Base-by-base conservation (phyloP, 2,113 vertebrate genomes). In the Phycodurus eques region DNA sequence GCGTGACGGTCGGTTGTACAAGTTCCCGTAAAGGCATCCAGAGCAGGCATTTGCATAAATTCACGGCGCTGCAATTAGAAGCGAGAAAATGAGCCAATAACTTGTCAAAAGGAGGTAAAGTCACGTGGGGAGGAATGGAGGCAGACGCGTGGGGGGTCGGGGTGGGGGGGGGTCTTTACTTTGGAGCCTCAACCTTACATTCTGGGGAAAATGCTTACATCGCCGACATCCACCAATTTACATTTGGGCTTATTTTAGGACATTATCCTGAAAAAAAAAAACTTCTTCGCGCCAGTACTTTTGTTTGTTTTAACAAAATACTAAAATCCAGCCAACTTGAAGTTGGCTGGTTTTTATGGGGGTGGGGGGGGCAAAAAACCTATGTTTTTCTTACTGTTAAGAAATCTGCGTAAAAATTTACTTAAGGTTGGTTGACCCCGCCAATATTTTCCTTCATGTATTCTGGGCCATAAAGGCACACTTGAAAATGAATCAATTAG, bases 21-120 rank as follows among this genome's bases (percentile, higher is more conserved):
- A 70, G 74, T 86, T 85, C 80, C 81, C 76, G 79, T 88, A 86
- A 81, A 88, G 88, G 74, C 74, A 82, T 80, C 89, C 82, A 72
- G 64, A 85, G 76, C 85, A 81, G 75, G 85, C 85, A 91, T 93
- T 92, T 89, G 86, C 88, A 93, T 92, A 80, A 80, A 89, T 92
- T 90, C 88, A 87, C 73, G 53, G 43, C 7, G 72, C 42, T 43
- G 78, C 85, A 91, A 90, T 91, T 91, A 90, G 76, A 59, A 85
- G 78, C 84, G 74, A 67, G 67, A 49, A 81, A 72, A 77, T 73
- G 80, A 85, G 89, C 80, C 77, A 75, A 54, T 44, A 42, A 39
- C 60, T 62, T 62, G 33, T 62, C 60, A 39, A 62, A 57, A 33
- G 60, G 35, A 33, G 5, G 31, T 5, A 39, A 27, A 67, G 14